These are phyloP conservation scores for Tinea trinotella DNA, from an alignment of 2,888 invertebrate genomes.

Conservation along the genomic window DNA sequence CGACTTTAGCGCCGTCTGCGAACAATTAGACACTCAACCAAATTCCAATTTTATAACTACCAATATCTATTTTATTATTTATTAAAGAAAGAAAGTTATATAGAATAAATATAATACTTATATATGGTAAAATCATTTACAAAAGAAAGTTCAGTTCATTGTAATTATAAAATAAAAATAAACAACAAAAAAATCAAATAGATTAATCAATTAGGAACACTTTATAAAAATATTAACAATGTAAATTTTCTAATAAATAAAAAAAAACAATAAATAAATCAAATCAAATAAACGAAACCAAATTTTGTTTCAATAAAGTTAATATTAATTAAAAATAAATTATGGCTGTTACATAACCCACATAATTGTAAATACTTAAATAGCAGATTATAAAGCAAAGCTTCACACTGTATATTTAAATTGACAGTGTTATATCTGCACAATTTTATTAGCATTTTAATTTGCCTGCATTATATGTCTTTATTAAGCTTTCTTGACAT, in stretches of 20 bases:
- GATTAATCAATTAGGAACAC: constrained; percentile 20
- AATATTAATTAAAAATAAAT: constrained; percentile 30
- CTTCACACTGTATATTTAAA: neutral
- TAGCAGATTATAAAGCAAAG: constrained; percentile 26
- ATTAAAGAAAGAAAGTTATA: neutral
- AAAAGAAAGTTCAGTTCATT: constrained; percentile 22
- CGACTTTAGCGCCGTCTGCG: constrained; percentile 66
- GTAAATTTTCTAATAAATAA: too few relatives aligned
- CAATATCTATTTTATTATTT: too few relatives aligned
- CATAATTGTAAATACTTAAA: constrained; percentile 32
- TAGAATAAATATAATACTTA: too few relatives aligned
- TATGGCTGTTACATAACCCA: constrained; percentile 70
- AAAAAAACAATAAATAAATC: too few relatives aligned
- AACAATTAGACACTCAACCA: constrained; percentile 54
- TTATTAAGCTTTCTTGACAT: too few relatives aligned
- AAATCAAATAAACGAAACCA: too few relatives aligned
- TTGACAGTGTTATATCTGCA: neutral
- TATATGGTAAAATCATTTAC: too few relatives aligned
- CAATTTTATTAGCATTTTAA: neutral
- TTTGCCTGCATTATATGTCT: neutral
- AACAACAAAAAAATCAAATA: constrained; percentile 22
- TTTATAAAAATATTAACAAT: constrained; percentile 18
- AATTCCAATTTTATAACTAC: neutral
- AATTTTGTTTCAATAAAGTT: too few relatives aligned
- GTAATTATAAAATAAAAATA: constrained; percentile 20